phyloP scores from a whole-genome alignment of 35 echinoderm and acorn worm species.

The Apostichopus parvimensis region DNA sequence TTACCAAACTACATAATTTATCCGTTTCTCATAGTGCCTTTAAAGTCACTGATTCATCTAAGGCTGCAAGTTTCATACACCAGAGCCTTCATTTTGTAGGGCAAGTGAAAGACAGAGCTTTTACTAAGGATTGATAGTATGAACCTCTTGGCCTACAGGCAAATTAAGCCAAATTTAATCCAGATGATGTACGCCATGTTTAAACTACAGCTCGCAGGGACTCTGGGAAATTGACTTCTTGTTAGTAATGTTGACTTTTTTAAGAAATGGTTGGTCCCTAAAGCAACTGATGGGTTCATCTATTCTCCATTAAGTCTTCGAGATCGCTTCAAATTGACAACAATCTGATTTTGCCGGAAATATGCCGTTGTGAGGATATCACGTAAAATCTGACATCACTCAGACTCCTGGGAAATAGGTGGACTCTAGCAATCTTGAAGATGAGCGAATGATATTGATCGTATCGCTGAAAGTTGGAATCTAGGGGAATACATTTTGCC shows the following conservation, averaged over 20 bases:
- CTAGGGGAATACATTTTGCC: background rate
- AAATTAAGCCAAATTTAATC: slow-evolving; percentile 16
- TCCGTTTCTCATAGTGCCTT: no score
- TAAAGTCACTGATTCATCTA: no score
- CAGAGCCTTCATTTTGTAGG: no score
- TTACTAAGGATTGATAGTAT: background rate
- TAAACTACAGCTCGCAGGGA: background rate
- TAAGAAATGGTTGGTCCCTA: background rate
- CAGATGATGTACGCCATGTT: background rate
- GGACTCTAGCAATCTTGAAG: background rate
- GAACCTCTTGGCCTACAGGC: slow-evolving; percentile 3
- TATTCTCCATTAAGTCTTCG: slow-evolving; percentile 6
- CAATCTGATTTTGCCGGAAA: background rate
- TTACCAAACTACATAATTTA: no score
- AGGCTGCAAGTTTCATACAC: no score
- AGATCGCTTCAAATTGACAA: background rate
- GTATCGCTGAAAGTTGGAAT: background rate
- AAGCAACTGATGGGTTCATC: slow-evolving; percentile 12
- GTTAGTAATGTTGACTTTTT: background rate
- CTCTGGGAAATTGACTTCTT: background rate
- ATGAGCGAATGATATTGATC: slow-evolving; percentile 1
- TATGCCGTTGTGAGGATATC: slow-evolving; percentile 6
- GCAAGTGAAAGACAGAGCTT: no score
- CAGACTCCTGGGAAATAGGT: background rate
- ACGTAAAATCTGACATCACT: background rate